Base-by-base conservation (phyloP, 2,113 vertebrate genomes). In the Fulmarus glacialis region DNA sequence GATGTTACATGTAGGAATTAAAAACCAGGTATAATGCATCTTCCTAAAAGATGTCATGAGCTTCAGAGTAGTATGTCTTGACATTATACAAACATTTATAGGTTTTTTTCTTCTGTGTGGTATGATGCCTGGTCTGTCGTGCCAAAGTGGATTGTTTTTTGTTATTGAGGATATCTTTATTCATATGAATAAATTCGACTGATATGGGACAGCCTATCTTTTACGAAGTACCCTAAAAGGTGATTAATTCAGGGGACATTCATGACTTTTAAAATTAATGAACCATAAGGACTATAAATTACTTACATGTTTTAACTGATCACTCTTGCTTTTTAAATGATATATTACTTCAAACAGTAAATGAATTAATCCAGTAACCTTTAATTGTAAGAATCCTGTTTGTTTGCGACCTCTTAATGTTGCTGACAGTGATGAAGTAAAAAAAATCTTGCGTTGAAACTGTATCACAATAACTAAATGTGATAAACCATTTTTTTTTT, bases 221-320 rank as follows among this genome's bases (percentile, higher is more conserved):
- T 91, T 82, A 52, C n/a, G 43, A 68, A 85, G 47, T 87, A 58
- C 24, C 3, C 0, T 4, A 80, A 70, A 15, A 94, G 40, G 40
- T 82, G 48, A 91, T 84, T 81, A 93, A 87, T 95, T 84, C 47
- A 3, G 3, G 47, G 45, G 21, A 63, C 40, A 87, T 87, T 93
- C 52, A 94, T 71, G 47, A 47, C 38, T 71, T 84, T 74, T 82
- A 93, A 83, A 93, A 94, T 95, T 94, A 56, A 79, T 72, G 52
- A 84, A 59, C 78, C 56, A 9, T 48, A 67, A 91, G 45, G 47
- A 34, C 60, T 74, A 40, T 84, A 85, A 96, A 89, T 83, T 86
- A 70, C 71, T 78, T 81, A 58, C 4, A 27, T 60, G 18, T 66
- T 96, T 95, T 90, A 68, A 77, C 38, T 48, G 38, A 86, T 96